Conservation (phyloP, 2,113 vertebrate species). For the Etia nguti region DNA sequence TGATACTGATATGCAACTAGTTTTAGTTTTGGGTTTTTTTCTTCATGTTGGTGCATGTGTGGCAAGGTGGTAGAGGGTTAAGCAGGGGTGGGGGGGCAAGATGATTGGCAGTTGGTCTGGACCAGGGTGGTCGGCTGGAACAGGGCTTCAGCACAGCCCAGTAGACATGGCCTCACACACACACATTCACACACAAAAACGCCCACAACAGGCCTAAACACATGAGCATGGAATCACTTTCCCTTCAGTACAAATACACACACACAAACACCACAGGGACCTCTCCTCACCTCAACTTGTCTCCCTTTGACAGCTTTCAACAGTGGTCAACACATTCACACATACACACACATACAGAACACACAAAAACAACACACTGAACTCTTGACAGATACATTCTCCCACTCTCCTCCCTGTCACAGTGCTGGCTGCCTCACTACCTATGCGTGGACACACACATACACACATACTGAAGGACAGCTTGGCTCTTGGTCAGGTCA, state of each 20-base stretch:
- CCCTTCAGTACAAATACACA: background rate
- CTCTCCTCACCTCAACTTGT: constrained; percentile 53
- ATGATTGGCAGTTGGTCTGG: constrained; percentile 56
- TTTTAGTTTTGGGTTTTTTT: background rate
- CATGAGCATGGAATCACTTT: constrained; percentile 12
- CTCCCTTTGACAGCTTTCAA: constrained; percentile 54
- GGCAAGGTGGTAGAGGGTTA: background rate
- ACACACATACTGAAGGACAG: constrained; percentile 17
- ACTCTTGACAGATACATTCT: constrained; percentile 51
- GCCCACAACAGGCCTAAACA: constrained; percentile 3
- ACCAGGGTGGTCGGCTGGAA: constrained; percentile 49
- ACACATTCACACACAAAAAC: background rate
- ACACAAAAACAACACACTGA: constrained; percentile 4
- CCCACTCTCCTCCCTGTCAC: constrained; percentile 39
- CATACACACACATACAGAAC: background rate
- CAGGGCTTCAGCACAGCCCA: constrained; percentile 43
- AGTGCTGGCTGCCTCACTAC: constrained; percentile 20
- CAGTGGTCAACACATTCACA: constrained; percentile 23
- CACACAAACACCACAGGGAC: constrained; percentile 37
- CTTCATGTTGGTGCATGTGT: background rate
- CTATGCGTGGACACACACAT: constrained; percentile 10
- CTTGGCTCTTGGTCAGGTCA: constrained; percentile 19
- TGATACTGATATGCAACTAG: background rate
- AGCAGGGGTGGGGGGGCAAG: background rate
- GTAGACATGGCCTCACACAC: background rate